These are phyloP conservation scores for Colinus virginianus DNA, from an alignment of 2,113 vertebrate genomes.

Conservation along the genomic window DNA sequence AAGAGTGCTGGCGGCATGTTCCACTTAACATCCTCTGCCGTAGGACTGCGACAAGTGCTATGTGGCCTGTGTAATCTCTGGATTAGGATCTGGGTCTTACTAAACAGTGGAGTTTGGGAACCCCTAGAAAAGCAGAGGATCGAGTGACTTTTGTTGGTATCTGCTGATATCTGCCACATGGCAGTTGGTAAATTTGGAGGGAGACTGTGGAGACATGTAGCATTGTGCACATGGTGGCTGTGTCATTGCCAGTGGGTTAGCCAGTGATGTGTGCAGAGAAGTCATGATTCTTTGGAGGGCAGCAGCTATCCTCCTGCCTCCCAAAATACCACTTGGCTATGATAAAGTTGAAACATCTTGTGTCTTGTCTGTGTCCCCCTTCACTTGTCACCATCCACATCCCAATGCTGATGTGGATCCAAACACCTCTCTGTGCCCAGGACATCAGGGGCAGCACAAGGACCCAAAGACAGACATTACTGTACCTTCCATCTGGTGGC, in stretches of 20 bases:
- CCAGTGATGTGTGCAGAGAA: neutral
- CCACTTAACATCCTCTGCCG: neutral
- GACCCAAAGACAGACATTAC: neutral
- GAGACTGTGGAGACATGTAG: neutral
- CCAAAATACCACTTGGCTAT: neutral
- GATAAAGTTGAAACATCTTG: neutral
- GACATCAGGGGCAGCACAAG: neutral
- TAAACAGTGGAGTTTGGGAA: neutral
- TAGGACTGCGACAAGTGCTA: neutral
- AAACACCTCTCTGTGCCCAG: neutral
- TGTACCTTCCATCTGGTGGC: neutral
- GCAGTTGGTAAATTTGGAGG: neutral
- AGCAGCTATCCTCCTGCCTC: neutral
- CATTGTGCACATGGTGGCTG: neutral
- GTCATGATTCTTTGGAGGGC: neutral
- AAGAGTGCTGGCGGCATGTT: neutral
- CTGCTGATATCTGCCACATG: neutral
- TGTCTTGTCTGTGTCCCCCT: neutral
- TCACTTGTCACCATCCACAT: accelerated
- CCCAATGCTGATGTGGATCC: neutral
- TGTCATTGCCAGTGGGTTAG: neutral
- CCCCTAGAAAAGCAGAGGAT: neutral
- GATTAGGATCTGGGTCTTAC: neutral
- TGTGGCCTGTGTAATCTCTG: neutral
- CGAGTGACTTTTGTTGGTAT: neutral